These are phyloP conservation scores for Haemorhous mexicanus DNA, from an alignment of 2,113 vertebrate genomes.

Conservation along the genomic window DNA sequence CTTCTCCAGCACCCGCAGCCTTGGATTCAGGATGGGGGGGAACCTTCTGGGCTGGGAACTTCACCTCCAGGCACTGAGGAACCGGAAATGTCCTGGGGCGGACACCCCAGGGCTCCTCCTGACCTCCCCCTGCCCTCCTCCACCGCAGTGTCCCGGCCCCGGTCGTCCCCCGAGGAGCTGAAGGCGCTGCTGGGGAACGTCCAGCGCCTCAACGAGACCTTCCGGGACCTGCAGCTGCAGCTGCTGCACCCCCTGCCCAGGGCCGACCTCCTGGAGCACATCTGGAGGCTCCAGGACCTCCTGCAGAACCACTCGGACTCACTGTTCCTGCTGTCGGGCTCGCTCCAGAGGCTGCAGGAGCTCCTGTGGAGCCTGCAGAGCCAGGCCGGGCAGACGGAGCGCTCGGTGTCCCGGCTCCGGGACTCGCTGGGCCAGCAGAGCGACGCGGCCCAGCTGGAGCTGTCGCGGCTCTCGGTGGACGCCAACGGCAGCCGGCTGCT, in stretches of 20 bases:
- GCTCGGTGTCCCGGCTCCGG: fast-evolving
- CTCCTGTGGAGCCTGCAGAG: neutral
- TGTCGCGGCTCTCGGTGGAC: neutral
- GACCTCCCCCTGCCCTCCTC: neutral
- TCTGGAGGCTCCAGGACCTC: neutral
- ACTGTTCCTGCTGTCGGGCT: neutral
- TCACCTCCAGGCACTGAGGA: fast-evolving
- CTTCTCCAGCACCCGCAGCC: neutral
- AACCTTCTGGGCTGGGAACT: neutral
- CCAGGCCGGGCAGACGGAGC: neutral
- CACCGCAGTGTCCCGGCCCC: neutral
- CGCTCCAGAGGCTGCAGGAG: neutral
- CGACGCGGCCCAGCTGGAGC: neutral
- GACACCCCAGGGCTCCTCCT: neutral
- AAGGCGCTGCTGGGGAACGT: neutral
- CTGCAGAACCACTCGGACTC: neutral
- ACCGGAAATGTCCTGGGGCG: fast-evolving
- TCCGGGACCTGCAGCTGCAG: neutral
- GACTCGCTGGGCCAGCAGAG: neutral
- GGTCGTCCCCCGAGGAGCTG: neutral
- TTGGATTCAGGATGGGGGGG: neutral
- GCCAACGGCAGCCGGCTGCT: neutral
- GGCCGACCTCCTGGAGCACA: neutral
- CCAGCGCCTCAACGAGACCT: neutral
- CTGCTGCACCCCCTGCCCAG: neutral